Conservation (phyloP, 2,888 invertebrate species). For the Hoplodrina ambigua region DNA sequence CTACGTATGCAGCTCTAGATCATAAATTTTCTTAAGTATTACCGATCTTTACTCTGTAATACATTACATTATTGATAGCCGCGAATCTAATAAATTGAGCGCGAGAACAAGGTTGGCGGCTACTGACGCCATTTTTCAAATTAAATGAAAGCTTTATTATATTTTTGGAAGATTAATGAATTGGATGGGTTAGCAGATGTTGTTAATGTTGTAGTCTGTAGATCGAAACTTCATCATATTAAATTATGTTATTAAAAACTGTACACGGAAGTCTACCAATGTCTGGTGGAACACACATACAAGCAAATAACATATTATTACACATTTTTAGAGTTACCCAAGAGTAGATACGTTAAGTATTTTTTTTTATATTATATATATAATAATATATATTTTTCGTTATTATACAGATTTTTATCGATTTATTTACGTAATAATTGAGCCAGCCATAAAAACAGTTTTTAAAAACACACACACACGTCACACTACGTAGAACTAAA, state of each 20-base stretch:
- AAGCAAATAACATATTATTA: too few species aligned
- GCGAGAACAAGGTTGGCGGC: slow-evolving; percentile 25
- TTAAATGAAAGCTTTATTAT: slow-evolving; percentile 39
- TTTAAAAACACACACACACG: background rate
- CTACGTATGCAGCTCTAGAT: slow-evolving; percentile 10
- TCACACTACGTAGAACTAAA: background rate
- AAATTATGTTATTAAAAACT: background rate
- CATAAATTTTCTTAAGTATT: slow-evolving; percentile 37
- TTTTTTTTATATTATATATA: too few species aligned
- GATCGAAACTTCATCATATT: background rate
- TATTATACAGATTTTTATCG: too few species aligned
- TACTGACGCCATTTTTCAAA: slow-evolving; percentile 47
- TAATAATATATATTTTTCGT: too few species aligned
- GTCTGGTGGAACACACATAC: too few species aligned
- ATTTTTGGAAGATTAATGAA: slow-evolving; percentile 43
- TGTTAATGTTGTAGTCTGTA: slow-evolving; percentile 15
- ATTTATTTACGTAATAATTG: too few species aligned
- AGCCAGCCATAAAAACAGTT: too few species aligned
- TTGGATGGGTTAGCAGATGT: slow-evolving; percentile 50
- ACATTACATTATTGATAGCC: slow-evolving; percentile 54
- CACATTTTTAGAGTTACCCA: too few species aligned
- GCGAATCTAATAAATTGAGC: slow-evolving; percentile 48
- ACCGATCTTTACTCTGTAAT: slow-evolving; percentile 28
- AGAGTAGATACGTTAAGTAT: too few species aligned
- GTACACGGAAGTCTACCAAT: too few species aligned